Evolutionary conservation across 2,888 invertebrate species (phyloP), one percentile per base, ranked within the genome.

Genomic region (Xanthia togata): DNA sequence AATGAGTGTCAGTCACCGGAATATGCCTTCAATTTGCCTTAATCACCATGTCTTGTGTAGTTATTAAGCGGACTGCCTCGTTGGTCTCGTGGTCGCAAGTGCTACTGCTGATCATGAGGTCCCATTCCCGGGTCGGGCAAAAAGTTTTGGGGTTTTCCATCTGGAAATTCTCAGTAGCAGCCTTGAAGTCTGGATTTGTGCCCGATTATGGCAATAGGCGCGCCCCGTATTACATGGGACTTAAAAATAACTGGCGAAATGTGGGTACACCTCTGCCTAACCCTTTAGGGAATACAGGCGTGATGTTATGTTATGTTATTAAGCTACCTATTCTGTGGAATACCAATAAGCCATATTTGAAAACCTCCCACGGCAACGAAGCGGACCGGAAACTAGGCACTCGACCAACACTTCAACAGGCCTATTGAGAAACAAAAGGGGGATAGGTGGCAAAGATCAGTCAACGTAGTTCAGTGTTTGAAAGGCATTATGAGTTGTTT

Each of bases 351-450:
- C 20, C 6, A 23, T 26, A 17, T 17, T 41, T 11, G 4, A 8
- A 23, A 17, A 41, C 8, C 41, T 53, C 41, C 14, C 20, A 57
- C 80, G 31, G 4, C 17, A 47, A 72, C 62, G 41, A 64, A 23
- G 35, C 44, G 50, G 8, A 64, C 81, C 80, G 78, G 81, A 64
- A 26, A 64, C 80, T 64, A 53, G 35, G 12, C 38, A 53, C 59
- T 78, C 59, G n/a, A 60, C 38, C 8, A 31, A 38, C 44, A 81
- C 65, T 65, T 57, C 50, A 81, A 73, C 20, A 44, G 53, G 55
- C 44, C 38, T 55, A 60, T 74, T 65, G 75, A 59, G 64, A 65
- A 81, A 60, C n/a, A 2, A 59, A 53, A 44, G 44, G 26, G 64
- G 64, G 41, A 81, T 65, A 53, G 5, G 47, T 38, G 41, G 8